These are phyloP conservation scores for Hydropsyche betteni DNA, from an alignment of 2,888 invertebrate genomes.

Conservation along the genomic window DNA sequence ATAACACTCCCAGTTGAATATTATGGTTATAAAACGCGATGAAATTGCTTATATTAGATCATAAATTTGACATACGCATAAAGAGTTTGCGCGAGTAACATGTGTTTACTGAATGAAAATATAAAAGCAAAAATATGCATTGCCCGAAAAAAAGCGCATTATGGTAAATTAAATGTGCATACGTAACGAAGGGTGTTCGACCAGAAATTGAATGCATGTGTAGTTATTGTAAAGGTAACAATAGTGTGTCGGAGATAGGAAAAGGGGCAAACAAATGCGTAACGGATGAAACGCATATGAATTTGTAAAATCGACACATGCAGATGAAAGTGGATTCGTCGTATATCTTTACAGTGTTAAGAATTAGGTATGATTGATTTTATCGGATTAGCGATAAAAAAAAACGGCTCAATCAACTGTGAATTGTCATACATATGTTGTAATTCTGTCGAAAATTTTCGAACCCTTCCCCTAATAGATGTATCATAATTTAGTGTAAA, in stretches of 20 bases:
- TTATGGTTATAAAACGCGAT: background rate
- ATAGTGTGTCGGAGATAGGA: background rate
- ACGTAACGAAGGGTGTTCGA: constrained; percentile 46
- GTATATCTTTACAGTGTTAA: too few species aligned
- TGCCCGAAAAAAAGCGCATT: constrained; percentile 46
- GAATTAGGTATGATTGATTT: too few species aligned
- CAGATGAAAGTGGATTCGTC: too few species aligned
- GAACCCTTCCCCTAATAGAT: constrained; percentile 42
- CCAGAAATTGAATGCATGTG: constrained; percentile 40
- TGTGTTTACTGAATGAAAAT: constrained; percentile 22
- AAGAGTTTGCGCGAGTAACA: background rate
- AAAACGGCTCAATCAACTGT: too few species aligned
- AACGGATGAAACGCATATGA: too few species aligned
- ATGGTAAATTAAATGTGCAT: constrained; percentile 45
- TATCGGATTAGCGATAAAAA: too few species aligned
- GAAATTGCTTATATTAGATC: background rate
- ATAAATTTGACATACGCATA: background rate
- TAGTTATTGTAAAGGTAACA: constrained; percentile 29
- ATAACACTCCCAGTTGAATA: background rate
- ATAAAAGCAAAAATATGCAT: constrained; percentile 15
- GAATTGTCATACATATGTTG: background rate
- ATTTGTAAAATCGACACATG: too few species aligned
- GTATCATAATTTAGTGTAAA: constrained; percentile 38
- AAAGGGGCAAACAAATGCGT: too few species aligned
- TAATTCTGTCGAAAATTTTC: background rate